Percentiles rank a stretch among this genome's conserved stretches.
These are phyloP conservation scores for Drosophila punjabiensis DNA, from an alignment of 1,140 invertebrate species.

Conservation along the genomic window DNA sequence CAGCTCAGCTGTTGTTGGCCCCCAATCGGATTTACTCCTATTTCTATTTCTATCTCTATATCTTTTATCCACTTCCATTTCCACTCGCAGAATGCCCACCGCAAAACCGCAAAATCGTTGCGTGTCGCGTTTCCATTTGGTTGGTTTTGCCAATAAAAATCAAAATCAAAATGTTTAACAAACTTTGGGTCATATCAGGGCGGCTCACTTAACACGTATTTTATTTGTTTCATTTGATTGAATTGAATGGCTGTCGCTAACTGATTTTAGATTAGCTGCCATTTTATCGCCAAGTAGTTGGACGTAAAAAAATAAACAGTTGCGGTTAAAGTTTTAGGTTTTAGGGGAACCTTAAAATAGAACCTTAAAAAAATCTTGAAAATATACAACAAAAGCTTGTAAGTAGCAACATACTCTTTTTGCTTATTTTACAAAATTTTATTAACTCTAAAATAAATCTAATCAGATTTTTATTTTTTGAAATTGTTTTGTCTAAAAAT, in stretches of 20 bases:
- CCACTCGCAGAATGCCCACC: constrained; percentile 5
- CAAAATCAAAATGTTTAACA: constrained; percentile 51
- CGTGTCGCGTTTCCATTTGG: constrained; percentile 65
- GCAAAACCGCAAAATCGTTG: constrained; percentile 56
- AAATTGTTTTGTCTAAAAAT: not conserved
- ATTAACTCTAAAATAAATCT: too few species aligned
- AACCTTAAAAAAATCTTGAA: too few species aligned
- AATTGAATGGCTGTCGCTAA: constrained; percentile 68
- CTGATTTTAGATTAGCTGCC: constrained; percentile 60
- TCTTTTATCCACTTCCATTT: constrained; percentile 19
- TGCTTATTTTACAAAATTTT: too few species aligned
- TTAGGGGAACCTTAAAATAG: too few species aligned
- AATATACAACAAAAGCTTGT: too few species aligned
- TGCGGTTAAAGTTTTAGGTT: not conserved
- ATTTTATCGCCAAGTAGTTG: constrained; percentile 26
- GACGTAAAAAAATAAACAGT: not conserved
- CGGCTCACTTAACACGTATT: constrained; percentile 48
- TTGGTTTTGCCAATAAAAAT: constrained; percentile 57
- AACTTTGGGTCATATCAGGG: constrained; percentile 47
- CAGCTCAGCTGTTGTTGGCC: constrained; percentile 14
- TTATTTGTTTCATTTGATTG: constrained; percentile 68
- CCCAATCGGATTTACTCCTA: constrained; percentile 31
- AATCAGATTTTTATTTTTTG: not conserved
- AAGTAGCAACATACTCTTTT: too few species aligned
- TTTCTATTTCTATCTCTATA: constrained; percentile 5